Evolutionary conservation across 2,113 vertebrate species (phyloP), one percentile per base, ranked within the genome.

Genomic region (Eupsittula cactorum): DNA sequence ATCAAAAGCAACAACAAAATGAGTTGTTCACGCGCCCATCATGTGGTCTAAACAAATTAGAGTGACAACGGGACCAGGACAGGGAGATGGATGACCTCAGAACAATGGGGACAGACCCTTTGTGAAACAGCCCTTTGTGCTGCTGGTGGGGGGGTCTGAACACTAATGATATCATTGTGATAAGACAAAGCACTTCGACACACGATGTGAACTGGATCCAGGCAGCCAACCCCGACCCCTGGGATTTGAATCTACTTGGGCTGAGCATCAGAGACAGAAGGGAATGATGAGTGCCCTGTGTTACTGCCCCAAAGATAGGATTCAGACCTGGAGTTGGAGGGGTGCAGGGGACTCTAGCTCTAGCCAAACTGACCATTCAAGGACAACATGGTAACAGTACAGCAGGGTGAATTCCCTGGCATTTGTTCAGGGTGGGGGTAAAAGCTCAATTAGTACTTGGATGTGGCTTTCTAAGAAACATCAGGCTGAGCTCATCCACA

Each of bases 11-110:
- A 88, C 94, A 95, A 57, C 86, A 94, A 94, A 91, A 71, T 0
- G 19, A 87, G 90, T 90, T 79, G 86, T 93, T 97, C 93, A 74
- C 2, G 24, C 6, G 11, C 82, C 90, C 77, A 88, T 93, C 90
- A 82, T 82, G 74, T 7, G 86, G 95, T 95, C 92, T 94, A 86
- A 96, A 95, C 91, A 95, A 96, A 96, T 96, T 67, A 96, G 90
- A 96, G 79, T 52, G 89, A 80, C 95, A 95, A 96, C 4, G 7
- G 81, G 88, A 88, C 74, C 41, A 23, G 82, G 91, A 91, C 84
- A 91, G 91, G 92, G 88, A 82, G 92, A 93, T 75, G 89, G 94
- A 96, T 94, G 83, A 73, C 91, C 87, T 87, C 60, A 60, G 82
- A 94, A 95, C 89, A 93, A 95, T 67, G 79, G 88, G 64, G 80